Conservation (phyloP, 2,888 invertebrate genomes). For the Capitulum mitella region DNA sequence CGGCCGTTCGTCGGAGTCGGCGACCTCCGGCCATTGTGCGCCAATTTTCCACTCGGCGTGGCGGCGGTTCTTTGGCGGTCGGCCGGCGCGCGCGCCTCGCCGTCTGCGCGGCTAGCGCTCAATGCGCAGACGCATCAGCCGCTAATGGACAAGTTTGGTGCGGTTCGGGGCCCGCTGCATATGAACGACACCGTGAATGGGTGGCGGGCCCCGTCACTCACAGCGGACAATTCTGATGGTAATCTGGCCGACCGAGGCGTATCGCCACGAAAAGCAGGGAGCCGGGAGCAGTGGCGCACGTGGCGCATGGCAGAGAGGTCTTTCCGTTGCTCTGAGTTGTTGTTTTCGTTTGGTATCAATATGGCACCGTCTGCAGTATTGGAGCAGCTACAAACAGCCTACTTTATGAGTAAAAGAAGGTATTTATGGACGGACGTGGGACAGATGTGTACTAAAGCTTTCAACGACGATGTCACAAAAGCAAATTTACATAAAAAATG, state of each 20-base stretch:
- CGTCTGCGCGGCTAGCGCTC: neutral
- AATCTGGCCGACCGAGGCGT: neutral
- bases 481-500: no score
- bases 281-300: no score
- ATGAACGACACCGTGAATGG: neutral
- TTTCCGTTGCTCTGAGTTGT: no score
- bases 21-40: neutral
- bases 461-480: no score
- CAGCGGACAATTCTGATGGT: neutral
- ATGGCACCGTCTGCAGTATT: no score
- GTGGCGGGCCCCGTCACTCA: neutral
- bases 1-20: neutral
- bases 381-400: no score
- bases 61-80: neutral
- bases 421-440: no score
- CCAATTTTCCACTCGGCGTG: neutral
- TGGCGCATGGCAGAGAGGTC: no score
- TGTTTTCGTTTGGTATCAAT: no score
- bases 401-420: no score
- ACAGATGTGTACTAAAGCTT: no score
- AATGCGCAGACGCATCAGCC: neutral
- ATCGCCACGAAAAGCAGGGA: no score
- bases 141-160: neutral
- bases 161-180: neutral
- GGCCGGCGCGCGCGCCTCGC: neutral